phyloP scores from a whole-genome alignment of 1,140 invertebrate genomes.

The Portunus trituberculatus region DNA sequence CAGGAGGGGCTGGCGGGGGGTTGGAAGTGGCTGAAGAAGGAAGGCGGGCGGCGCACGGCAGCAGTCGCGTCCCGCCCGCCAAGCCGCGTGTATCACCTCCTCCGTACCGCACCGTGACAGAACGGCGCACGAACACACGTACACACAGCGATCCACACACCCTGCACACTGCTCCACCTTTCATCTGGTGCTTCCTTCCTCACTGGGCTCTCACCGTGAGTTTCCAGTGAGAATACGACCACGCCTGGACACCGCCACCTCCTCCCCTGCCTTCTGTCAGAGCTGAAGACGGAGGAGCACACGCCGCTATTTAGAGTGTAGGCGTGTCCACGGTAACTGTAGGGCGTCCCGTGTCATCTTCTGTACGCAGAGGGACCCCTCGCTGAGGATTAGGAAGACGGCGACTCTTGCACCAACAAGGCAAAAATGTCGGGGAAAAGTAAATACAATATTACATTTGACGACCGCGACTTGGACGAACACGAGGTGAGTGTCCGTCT shows the following conservation, averaged over 20 bases:
- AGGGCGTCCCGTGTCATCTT: background rate
- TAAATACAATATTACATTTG: slow-evolving; percentile 55
- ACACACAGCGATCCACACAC: background rate
- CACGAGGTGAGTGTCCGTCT: slow-evolving; percentile 44
- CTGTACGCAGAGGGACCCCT: background rate
- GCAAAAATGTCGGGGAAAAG: slow-evolving; percentile 32
- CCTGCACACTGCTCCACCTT: background rate
- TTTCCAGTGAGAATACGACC: background rate
- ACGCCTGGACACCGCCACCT: background rate
- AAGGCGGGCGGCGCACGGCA: background rate
- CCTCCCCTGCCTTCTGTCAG: background rate
- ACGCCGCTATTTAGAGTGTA: background rate
- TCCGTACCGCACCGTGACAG: background rate
- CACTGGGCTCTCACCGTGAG: background rate
- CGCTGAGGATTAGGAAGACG: slow-evolving; percentile 44
- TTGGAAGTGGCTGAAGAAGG: background rate
- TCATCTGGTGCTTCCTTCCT: background rate
- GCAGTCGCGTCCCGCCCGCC: background rate
- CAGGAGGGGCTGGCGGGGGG: background rate
- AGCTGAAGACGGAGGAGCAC: background rate
- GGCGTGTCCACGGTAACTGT: background rate
- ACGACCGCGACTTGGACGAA: slow-evolving; percentile 52
- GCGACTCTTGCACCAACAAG: background rate
- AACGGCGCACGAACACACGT: background rate
- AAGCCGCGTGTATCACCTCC: background rate